These are phyloP conservation scores for Neotoxoptera formosana DNA, from an alignment of 1,140 invertebrate genomes.

Conservation along the genomic window DNA sequence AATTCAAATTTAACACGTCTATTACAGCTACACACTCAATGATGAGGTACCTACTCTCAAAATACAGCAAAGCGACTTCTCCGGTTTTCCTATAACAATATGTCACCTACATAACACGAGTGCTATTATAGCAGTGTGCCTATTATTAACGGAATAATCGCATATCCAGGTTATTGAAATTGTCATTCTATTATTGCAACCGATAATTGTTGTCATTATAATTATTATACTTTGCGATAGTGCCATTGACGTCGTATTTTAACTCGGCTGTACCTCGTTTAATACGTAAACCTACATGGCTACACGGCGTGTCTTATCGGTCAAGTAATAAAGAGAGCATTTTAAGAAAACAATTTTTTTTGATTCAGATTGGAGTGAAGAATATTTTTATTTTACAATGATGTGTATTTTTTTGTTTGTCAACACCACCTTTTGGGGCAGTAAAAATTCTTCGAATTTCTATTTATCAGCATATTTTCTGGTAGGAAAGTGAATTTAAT, in stretches of 20 bases:
- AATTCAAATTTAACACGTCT: background rate
- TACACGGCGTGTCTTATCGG: background rate
- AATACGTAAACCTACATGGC: background rate
- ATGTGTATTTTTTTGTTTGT: background rate
- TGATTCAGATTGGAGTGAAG: too few relatives aligned
- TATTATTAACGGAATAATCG: background rate
- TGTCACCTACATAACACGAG: background rate
- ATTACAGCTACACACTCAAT: background rate
- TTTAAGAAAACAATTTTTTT: background rate
- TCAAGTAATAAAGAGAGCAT: background rate
- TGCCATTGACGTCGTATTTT: background rate
- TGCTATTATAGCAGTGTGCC: background rate
- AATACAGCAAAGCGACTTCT: background rate
- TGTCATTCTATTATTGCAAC: background rate
- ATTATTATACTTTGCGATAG: background rate
- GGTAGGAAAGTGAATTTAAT: too few relatives aligned
- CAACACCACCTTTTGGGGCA: too few relatives aligned
- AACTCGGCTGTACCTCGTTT: background rate
- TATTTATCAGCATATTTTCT: too few relatives aligned
- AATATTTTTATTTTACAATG: too few relatives aligned
- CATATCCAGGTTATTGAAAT: background rate
- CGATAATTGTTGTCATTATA: background rate
- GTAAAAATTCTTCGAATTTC: too few relatives aligned
- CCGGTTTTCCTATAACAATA: background rate
- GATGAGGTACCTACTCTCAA: background rate